Evolutionary conservation across 2,113 vertebrate species (phyloP), one percentile per base, ranked within the genome.

Genomic region (Megaleporinus macrocephalus): DNA sequence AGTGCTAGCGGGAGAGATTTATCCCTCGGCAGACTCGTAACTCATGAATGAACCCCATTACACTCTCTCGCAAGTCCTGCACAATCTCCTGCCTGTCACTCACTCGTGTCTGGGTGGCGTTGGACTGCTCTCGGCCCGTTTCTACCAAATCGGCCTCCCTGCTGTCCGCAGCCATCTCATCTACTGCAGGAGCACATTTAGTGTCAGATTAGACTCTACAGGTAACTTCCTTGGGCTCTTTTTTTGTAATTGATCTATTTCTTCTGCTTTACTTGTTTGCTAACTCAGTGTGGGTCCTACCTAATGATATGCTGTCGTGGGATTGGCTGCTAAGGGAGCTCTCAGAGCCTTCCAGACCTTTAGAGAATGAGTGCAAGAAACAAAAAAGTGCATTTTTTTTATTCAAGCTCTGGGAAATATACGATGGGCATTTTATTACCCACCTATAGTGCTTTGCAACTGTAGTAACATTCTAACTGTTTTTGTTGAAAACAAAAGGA

Each of bases 21-120:
- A 92, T 93, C 92, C 82, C 61, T 90, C 88, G 91, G 92, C 89
- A 88, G 83, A 90, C 91, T 92, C 88, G 90, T 92, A 93, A 92
- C 89, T 93, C 91, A 90, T 92, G 92, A 93, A 90, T 93, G 91
- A 93, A 92, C 91, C 88, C 88, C 87, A 85, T 91, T 92, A 90
- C 91, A 87, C 87, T 92, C 83, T 82, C 27, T 85, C 88, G 0
- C 89, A 44, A 77, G 76, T 85, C 81, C 62, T 87, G 88, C 89
- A 86, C 89, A 90, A 82, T 92, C 92, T 91, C 89, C 88, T 86
- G 87, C 87, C 90, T 84, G 91, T 93, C 93, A 92, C 90, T 93
- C 91, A 94, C 86, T 86, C 89, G 91, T 89, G 91, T 92, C 89
- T 89, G 88, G 86, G 84, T 88, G 88, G 86, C 84, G 47, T 82